Evolutionary conservation across 2,113 vertebrate species (phyloP), one percentile per base, ranked within the genome.

Genomic region (Lampris incognitus): DNA sequence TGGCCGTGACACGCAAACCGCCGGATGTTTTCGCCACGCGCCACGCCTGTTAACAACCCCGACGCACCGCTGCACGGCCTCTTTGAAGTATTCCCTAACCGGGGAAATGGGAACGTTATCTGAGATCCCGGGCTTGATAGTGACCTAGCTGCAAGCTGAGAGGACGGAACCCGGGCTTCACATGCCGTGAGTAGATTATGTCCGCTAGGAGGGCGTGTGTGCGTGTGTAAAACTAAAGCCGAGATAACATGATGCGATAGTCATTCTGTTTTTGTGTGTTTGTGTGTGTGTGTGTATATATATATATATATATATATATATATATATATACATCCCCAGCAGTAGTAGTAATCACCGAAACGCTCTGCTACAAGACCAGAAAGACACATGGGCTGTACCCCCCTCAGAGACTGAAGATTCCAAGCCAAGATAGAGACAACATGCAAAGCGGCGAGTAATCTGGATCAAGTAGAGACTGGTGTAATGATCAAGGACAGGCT

Each of bases 1-100:
- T 60, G 24, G 59, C 56, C 74, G 56, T 65, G 70, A 66, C 7
- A 6, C 9, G 42, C 52, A 49, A 72, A 40, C 65, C 60, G 42
- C 38, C 49, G 8, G 46, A 69, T 41, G 54, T 46, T 80, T 72
- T 74, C 66, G 76, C 75, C 11, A 68, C 73, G 71, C 50, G n/a
- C 73, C 48, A 49, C 69, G 65, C 70, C 83, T 82, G 77, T 84
- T 83, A 74, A 68, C 67, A 78, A 69, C 73, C 79, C 69, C 56
- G 72, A 76, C 64, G 59, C 76, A 79, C 73, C 71, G 64, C 74
- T 41, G 49, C 41, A n/a, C 44, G 0, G 60, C 82, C 71, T 66
- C 89, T 88, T 88, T 89, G 84, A 91, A 91, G 78, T 87, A 87
- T 91, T 87, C 83, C 69, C 82, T 79, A 77, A 82, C 72, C 57